These are phyloP conservation scores for Sebastes trivittatus DNA, from an alignment of 2,797 vertebrate species.

Conservation along the genomic window DNA sequence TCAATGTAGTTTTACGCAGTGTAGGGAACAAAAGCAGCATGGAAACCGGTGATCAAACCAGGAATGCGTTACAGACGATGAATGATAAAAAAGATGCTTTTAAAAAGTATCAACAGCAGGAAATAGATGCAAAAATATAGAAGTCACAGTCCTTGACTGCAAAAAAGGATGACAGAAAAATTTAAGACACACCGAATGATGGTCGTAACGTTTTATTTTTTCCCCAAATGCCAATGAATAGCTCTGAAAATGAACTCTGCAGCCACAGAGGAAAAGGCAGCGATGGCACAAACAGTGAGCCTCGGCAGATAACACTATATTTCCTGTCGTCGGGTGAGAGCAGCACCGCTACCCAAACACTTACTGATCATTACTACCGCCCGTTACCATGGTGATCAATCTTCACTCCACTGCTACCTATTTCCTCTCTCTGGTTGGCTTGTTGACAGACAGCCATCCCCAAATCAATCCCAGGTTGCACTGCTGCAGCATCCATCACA, in stretches of 20 bases:
- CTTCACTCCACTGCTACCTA: conserved; percentile 26
- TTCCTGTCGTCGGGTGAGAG: neutral
- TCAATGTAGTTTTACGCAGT: neutral
- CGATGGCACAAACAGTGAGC: neutral
- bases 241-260: conserved; percentile 3
- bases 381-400: conserved; percentile 44
- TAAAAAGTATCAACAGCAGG: neutral
- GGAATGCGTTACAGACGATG: neutral
- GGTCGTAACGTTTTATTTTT: conserved; percentile 36
- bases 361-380: conserved; percentile 44
- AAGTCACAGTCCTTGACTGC: neutral
- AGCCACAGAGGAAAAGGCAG: conserved; percentile 3
- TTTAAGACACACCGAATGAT: conserved; percentile 27
- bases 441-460: conserved; percentile 57
- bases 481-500: conserved; percentile 55
- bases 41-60: neutral
- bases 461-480: conserved; percentile 60
- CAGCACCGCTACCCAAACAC: conserved; percentile 1
- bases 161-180: conserved; percentile 23
- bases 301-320: neutral
- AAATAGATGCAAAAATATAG: neutral
- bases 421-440: conserved; percentile 44
- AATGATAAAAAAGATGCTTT: neutral
- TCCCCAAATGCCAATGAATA: conserved; percentile 25
- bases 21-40: neutral